Conservation (phyloP, 1,140 invertebrate genomes). For the Pogonus chalceus region DNA sequence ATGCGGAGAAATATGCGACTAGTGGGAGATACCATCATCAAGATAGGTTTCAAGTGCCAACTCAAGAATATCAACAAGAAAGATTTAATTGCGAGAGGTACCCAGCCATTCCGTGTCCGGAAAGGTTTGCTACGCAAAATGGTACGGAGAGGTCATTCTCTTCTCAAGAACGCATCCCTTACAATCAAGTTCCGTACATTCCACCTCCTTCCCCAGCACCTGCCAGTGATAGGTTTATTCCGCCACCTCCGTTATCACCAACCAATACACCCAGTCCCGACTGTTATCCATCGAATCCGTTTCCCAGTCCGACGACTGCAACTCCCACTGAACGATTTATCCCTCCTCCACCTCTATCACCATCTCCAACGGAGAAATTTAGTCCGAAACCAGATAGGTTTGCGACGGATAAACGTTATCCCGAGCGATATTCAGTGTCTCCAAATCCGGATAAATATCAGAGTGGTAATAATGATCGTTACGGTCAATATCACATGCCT, state of each 20-base stretch:
- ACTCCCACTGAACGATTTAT: conserved; percentile 26
- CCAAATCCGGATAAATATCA: conserved; percentile 9
- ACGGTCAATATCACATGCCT: conserved; percentile 15
- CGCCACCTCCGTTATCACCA: conserved; percentile 32
- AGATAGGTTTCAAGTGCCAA: conserved; percentile 1
- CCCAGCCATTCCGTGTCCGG: conserved; percentile 27
- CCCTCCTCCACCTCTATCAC: conserved; percentile 30
- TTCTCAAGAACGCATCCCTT: conserved; percentile 12
- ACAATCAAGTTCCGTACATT: conserved; percentile 27
- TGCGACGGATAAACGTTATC: conserved; percentile 18
- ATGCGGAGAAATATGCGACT: not conserved
- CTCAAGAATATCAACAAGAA: conserved; percentile 19
- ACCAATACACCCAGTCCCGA: conserved; percentile 28
- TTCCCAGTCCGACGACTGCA: conserved; percentile 29
- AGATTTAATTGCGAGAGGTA: conserved; percentile 20
- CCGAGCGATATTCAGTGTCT: conserved; percentile 14
- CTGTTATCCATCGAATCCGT: conserved; percentile 30
- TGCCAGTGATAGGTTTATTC: conserved; percentile 31
- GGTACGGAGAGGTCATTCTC: not conserved
- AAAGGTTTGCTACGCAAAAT: conserved; percentile 24
- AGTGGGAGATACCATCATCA: not conserved
- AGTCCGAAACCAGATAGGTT: conserved; percentile 25
- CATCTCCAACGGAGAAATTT: conserved; percentile 26
- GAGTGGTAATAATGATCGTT: conserved; percentile 15
- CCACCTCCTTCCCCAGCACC: conserved; percentile 36